Conservation (phyloP, 2,888 invertebrate genomes). For the Chloromyia formosa region DNA sequence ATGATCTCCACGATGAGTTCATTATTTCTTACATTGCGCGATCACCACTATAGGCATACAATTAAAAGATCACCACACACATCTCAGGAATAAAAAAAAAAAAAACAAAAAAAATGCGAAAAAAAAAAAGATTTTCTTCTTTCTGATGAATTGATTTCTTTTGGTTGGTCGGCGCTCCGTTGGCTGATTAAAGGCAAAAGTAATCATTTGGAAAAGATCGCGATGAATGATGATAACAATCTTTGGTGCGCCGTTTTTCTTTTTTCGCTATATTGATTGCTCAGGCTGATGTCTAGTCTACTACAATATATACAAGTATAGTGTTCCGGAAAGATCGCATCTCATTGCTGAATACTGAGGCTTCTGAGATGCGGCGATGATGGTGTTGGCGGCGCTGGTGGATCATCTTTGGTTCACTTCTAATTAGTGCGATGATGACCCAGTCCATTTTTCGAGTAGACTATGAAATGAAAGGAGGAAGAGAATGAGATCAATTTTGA, state of each 20-base stretch:
- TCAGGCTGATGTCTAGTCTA: slow-evolving; percentile 8
- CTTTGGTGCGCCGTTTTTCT: slow-evolving; percentile 6
- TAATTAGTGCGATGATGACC: slow-evolving; percentile 40
- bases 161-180: slow-evolving; percentile 15
- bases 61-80: slow-evolving; percentile 21
- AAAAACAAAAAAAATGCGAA: not conserved
- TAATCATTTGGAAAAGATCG: slow-evolving; percentile 41
- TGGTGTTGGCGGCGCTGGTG: not conserved
- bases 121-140: slow-evolving; percentile 23
- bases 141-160: slow-evolving; percentile 36
- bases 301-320: too few relatives aligned
- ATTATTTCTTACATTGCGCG: slow-evolving; percentile 17
- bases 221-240: slow-evolving; percentile 36
- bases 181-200: slow-evolving; percentile 35
- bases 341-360: slow-evolving; percentile 15
- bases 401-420: slow-evolving; percentile 20
- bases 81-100: not conserved
- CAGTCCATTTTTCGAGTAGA: slow-evolving; percentile 19
- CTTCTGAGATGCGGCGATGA: slow-evolving; percentile 10
- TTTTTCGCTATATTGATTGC: not conserved
- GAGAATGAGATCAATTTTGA: not conserved
- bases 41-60: not conserved
- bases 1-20: slow-evolving; percentile 6
- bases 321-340: not conserved
- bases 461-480: not conserved